Base-by-base conservation (phyloP, 2,888 invertebrate genomes). In the Penaeus monodon region DNA sequence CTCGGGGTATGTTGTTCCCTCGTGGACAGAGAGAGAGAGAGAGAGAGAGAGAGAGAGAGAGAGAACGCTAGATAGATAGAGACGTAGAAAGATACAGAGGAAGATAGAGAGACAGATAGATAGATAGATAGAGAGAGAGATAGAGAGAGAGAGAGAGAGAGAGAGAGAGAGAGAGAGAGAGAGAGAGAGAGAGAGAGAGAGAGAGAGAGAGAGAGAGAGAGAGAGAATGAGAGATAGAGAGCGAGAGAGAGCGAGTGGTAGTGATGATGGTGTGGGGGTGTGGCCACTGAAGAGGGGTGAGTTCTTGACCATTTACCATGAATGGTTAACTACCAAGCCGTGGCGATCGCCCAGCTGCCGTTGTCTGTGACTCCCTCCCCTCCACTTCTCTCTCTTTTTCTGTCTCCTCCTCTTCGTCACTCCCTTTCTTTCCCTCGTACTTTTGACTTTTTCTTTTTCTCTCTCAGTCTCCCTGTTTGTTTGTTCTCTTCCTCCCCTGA, bases 261-360 rank as follows among this genome's bases (percentile, higher is more conserved):
- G 57, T 17, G 57, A 57, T 29, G n/a, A 33, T 12, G 24, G 0
- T 22, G 44, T 38, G 24, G 29, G 33, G 22, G 10, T 17, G 7
- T 2, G 74, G 74, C 12, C 14, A 10, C 27, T 33, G 29, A 38
- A 14, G 22, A 38, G 38, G 22, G 74, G 74, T 22, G 27, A 12
- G 74, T 74, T 74, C 74, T 29, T 29, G 27, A 70, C 29, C 74
- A 74, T 74, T 74, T 74, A 29, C 44, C 76, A 76, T 38, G 76
- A n/a, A 57, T 70, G 70, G 27, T 70, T 29, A 70, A 29, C 70
- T 33, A 27, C 70, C 70, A 29, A 27, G 27, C 33, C 70, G 27
- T 70, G n/a, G 27, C 17, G 27, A 27, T 70, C 70, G n/a, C 1
- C 70, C 70, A 29, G 27, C 70, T 70, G n/a, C 70, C 33, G 14